Base-by-base conservation (phyloP, 2,888 invertebrate genomes). In the Cybosia mesomella region DNA sequence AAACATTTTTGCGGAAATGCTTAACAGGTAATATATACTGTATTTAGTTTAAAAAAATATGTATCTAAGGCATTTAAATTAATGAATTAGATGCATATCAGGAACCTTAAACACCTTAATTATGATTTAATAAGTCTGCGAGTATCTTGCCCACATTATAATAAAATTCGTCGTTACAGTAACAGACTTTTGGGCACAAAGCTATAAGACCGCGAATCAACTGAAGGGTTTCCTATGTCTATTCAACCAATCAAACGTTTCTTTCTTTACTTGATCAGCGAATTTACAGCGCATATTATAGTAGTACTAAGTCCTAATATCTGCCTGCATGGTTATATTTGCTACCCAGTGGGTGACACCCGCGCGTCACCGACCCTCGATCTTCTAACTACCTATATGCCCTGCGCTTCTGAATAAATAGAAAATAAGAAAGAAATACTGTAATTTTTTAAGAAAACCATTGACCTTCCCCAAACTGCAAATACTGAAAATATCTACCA, bases 1-100 rank as follows among this genome's bases (percentile, higher is more conserved):
- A 68, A 76, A 73, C 43, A 64, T 60, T 72, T 68, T 73, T 76
- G 77, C 81, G 85, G 85, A 85, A 82, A 80, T 81, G 74, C 68
- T 73, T 71, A 57, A 8, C 28, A 39, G 28, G 66, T 60, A 54
- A 60, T 66, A 21, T 21, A 66, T 32, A 60, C 53, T 34, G 21
- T 63, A 59, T 57, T 34, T 55, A 73, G 64, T 68, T 39, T 34
- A 22, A 61, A 67, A 70, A 59, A 70, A 68, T 34, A 66, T 64
- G 61, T 54, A 65, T 61, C 65, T 66, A 58, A 58, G 49, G 49
- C 32, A 24, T 55, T 58, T 32, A 32, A 32, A 28, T 58, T 18
- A 49, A 65, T 22, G 13, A 49, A 55, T 63, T 54, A 22, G 62
- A 58, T 58, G 8, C 15, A 49, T 49, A 49, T 49, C 49, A 49